phyloP scores from a whole-genome alignment of 2,113 vertebrate genomes.

The Poeciliopsis occidentalis region DNA sequence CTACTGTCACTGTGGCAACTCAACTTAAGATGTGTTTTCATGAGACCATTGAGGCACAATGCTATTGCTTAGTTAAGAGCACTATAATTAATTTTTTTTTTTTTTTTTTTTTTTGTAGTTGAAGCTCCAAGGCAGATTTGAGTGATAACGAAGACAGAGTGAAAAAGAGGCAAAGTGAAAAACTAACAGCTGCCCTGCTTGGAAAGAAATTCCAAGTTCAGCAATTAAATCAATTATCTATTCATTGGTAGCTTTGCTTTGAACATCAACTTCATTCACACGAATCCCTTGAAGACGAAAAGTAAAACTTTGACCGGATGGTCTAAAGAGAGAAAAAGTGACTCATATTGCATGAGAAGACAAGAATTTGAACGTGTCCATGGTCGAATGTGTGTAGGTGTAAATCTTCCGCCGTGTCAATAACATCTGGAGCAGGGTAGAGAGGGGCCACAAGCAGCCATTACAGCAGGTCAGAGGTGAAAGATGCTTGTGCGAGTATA shows the following conservation, averaged over 20 bases:
- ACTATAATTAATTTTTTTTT: not conserved
- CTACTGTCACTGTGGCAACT: conserved; percentile 41
- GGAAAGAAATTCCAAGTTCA: not conserved
- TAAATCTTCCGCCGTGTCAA: conserved; percentile 50
- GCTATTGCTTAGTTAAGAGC: conserved; percentile 2
- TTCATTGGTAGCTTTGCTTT: not conserved
- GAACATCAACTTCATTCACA: conserved; percentile 11
- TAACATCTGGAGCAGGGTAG: conserved; percentile 70
- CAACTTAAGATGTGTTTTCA: conserved; percentile 27
- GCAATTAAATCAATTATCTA: conserved; percentile 5
- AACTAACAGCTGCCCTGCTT: not conserved
- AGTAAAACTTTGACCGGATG: conserved; percentile 22
- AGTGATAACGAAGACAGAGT: not conserved
- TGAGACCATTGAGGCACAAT: conserved; percentile 19
- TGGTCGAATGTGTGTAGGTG: conserved; percentile 31
- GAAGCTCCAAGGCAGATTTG: not conserved
- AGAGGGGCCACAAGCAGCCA: conserved; percentile 55
- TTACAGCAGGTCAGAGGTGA: conserved; percentile 67
- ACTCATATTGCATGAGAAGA: conserved; percentile 9
- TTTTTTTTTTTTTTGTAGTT: conserved; percentile 5
- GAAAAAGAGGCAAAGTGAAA: not conserved
- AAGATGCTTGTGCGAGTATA: not conserved
- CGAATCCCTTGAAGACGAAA: conserved; percentile 24
- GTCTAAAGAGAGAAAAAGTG: conserved; percentile 30
- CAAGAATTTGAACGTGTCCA: not conserved